phyloP scores from a whole-genome alignment of 2,888 invertebrate species.

The Leptopilina syphax region DNA sequence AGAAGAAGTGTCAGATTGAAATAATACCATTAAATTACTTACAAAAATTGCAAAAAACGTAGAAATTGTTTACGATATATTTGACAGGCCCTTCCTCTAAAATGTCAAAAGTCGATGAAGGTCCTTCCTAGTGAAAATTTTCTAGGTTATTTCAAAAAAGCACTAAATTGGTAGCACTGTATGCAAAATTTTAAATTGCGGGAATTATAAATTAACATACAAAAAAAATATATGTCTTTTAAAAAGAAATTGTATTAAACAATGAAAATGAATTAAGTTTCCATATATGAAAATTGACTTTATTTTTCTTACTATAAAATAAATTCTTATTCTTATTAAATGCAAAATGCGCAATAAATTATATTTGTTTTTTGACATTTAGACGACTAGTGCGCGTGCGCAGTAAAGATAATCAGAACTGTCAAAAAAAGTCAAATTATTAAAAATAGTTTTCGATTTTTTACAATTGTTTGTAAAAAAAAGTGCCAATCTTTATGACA shows the following conservation, averaged over 20 bases:
- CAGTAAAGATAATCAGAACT: background rate
- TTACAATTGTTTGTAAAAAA: background rate
- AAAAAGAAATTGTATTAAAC: too few species aligned
- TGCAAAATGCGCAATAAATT: too few species aligned
- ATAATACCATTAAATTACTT: slow-evolving; percentile 17
- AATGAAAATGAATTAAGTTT: too few species aligned
- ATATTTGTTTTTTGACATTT: too few species aligned
- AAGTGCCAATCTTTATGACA: background rate
- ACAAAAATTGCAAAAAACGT: slow-evolving; percentile 12
- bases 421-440: background rate
- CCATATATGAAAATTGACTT: too few species aligned
- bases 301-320: too few species aligned
- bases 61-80: slow-evolving; percentile 27
- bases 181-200: background rate
- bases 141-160: slow-evolving; percentile 1
- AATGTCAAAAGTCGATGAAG: slow-evolving; percentile 35
- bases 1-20: background rate
- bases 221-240: background rate
- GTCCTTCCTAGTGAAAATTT: slow-evolving; percentile 29
- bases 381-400: background rate
- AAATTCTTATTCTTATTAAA: too few species aligned
- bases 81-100: slow-evolving; percentile 34
- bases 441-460: background rate
- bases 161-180: background rate
- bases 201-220: background rate